Conservation (phyloP, 2,888 invertebrate genomes). For the Lasioglossum calceatum region DNA sequence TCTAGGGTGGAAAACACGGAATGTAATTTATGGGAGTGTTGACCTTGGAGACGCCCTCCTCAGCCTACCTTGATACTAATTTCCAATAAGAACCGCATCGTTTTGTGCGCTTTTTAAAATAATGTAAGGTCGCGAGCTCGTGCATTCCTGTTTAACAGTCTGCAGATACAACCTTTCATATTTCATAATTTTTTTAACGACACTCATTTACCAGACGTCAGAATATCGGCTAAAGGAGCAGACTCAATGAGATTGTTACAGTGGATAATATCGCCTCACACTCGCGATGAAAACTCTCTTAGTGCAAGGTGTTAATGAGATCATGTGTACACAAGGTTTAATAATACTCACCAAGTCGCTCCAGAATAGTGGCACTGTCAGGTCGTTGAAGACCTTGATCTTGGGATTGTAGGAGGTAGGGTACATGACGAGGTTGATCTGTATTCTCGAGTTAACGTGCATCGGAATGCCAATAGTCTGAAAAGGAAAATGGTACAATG, state of each 20-base stretch:
- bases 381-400: conserved; percentile 87
- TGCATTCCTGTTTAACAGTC: not conserved
- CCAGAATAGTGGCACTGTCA: conserved; percentile 90
- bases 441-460: conserved; percentile 87
- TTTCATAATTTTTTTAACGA: not conserved
- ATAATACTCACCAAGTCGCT: conserved; percentile 87
- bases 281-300: not conserved
- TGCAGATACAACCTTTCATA: not conserved
- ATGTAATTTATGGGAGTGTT: not conserved
- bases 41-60: not conserved
- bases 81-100: not conserved
- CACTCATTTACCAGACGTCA: not conserved
- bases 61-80: not conserved
- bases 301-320: not conserved
- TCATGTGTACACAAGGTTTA: not conserved
- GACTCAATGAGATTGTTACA: not conserved
- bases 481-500: conserved; percentile 11
- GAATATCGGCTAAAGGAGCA: too few species aligned
- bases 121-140: not conserved
- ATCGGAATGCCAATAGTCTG: conserved; percentile 89
- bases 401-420: conserved; percentile 87
- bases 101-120: not conserved
- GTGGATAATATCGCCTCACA: not conserved
- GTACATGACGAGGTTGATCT: conserved; percentile 90
- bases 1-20: not conserved